Evolutionary conservation across 2,888 invertebrate genomes (phyloP).

Genomic region (Azorinus chamasolen): DNA sequence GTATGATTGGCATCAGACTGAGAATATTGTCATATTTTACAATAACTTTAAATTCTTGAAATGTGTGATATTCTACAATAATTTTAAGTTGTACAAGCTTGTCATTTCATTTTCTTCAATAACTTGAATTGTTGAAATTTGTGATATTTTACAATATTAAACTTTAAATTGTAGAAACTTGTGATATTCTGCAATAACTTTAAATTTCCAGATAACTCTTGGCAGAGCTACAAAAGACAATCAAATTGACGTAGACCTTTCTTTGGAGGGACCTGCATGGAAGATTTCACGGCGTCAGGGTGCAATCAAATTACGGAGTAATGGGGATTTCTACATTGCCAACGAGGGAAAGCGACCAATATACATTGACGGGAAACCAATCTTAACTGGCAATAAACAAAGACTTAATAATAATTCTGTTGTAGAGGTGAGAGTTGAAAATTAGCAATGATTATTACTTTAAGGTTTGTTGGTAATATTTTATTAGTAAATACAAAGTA

Average conservation of each 20-base stretch:
- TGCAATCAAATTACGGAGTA: constrained; percentile 94
- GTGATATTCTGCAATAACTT: no score
- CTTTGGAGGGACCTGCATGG: constrained; percentile 97
- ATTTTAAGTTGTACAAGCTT: no score
- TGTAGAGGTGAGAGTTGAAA: constrained; percentile 91
- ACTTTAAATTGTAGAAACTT: no score
- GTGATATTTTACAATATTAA: background rate
- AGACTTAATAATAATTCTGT: constrained; percentile 97
- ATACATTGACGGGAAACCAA: constrained; percentile 96
- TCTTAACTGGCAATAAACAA: constrained; percentile 95
- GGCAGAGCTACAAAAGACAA: constrained; percentile 96
- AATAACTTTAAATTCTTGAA: no score
- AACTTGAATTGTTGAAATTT: no score
- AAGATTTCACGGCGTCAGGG: constrained; percentile 96
- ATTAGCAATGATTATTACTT: background rate
- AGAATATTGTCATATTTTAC: no score
- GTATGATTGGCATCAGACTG: no score
- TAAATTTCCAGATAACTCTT: constrained; percentile 92
- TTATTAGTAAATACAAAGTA: no score
- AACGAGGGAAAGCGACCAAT: constrained; percentile 98
- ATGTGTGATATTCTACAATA: background rate
- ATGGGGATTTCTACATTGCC: constrained; percentile 97
- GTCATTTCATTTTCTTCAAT: no score
- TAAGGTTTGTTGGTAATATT: no score
- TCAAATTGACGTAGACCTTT: constrained; percentile 96